Percentiles rank a stretch among this genome's conserved stretches.
Evolutionary conservation across 2,113 vertebrate species (phyloP).

Genomic region (Gopherus flavomarginatus): DNA sequence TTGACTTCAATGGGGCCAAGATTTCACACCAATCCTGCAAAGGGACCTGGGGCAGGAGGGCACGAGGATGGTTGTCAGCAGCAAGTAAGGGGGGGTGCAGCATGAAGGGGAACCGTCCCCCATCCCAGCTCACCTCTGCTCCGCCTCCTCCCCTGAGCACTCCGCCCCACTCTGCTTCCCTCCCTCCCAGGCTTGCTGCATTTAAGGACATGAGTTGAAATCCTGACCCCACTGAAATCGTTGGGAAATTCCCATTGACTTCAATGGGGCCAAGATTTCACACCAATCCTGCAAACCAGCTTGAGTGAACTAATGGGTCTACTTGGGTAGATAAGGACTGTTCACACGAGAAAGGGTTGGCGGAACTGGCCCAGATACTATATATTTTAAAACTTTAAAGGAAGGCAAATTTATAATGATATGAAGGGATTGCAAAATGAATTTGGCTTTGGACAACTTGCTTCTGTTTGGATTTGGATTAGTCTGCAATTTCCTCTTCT

Average conservation of each 20-base stretch:
- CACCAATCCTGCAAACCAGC: conserved; percentile 35
- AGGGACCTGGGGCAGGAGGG: too few species aligned
- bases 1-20: conserved; percentile 50
- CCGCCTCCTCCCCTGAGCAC: too few species aligned
- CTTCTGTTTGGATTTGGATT: conserved; percentile 74
- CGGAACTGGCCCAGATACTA: conserved; percentile 27
- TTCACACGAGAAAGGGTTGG: conserved; percentile 58
- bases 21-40: conserved; percentile 38
- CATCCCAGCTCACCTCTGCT: too few species aligned
- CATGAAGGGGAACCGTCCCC: too few species aligned
- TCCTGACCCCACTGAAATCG: conserved; percentile 43
- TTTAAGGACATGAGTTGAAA: conserved; percentile 25
- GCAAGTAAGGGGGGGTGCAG: too few species aligned
- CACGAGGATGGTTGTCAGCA: too few species aligned
- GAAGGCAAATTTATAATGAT: conserved; percentile 63
- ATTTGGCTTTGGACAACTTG: conserved; percentile 65
- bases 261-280: conserved; percentile 57
- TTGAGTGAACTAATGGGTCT: conserved; percentile 34
- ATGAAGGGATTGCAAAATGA: conserved; percentile 67
- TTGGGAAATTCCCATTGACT: conserved; percentile 55
- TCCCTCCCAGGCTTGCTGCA: too few species aligned
- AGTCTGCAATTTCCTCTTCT: conserved; percentile 56
- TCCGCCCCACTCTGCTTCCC: too few species aligned
- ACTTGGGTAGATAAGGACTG: neutral
- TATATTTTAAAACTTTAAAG: conserved; percentile 55